These are phyloP conservation scores for Cataglyphis albicans DNA, from an alignment of 2,888 invertebrate genomes.

Conservation along the genomic window DNA sequence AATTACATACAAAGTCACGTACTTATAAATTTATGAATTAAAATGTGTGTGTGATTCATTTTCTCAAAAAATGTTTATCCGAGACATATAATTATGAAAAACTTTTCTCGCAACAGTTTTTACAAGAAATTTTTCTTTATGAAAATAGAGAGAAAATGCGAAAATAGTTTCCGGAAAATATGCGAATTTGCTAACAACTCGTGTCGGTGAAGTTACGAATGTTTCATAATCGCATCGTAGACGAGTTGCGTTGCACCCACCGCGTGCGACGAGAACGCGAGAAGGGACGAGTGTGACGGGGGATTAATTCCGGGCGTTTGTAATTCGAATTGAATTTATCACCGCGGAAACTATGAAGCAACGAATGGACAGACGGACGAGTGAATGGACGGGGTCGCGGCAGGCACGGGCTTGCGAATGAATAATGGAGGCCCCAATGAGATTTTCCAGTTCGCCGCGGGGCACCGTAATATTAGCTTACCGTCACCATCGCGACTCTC, in stretches of 20 bases:
- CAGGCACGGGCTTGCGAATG: conserved; percentile 75
- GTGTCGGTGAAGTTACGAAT: neutral
- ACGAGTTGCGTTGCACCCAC: neutral
- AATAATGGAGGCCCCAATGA: conserved; percentile 86
- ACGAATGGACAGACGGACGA: conserved; percentile 23
- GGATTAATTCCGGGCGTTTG: conserved; percentile 80
- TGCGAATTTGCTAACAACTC: conserved; percentile 2
- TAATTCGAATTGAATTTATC: conserved; percentile 81
- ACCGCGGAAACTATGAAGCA: conserved; percentile 61
- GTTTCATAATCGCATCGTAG: conserved; percentile 25
- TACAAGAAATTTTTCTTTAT: neutral
- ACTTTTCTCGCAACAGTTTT: neutral
- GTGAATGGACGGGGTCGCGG: conserved; percentile 41
- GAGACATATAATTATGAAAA: neutral
- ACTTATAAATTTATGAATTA: neutral
- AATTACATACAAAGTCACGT: neutral
- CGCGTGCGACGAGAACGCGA: conserved; percentile 10
- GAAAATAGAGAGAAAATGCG: neutral
- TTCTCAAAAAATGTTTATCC: neutral
- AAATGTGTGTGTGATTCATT: neutral
- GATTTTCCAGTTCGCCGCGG: conserved; percentile 85
- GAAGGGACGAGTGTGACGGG: conserved; percentile 31
- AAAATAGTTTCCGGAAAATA: conserved; percentile 5
- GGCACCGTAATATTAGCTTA: conserved; percentile 85
- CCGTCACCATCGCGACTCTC: conserved; percentile 76